Conservation (phyloP, 64 coral and sea anemone genomes). For the Platygyra sinensis region DNA sequence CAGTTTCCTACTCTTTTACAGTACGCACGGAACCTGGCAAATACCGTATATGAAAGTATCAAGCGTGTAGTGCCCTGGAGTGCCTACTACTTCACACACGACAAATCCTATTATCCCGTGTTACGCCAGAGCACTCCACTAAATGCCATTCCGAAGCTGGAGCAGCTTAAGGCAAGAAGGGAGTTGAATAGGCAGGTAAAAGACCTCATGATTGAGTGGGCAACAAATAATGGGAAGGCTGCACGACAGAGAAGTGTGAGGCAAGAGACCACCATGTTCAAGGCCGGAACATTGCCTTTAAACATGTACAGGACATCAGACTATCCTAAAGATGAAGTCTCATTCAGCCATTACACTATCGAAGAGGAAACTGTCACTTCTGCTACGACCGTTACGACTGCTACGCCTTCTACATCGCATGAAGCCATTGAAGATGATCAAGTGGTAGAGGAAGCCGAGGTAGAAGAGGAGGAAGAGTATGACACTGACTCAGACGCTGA, state of each 20-base stretch:
- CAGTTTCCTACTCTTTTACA: constrained; percentile 10
- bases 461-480: constrained; percentile 59
- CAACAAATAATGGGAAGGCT: constrained; percentile 35
- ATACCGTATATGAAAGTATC: constrained; percentile 32
- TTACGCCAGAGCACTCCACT: constrained; percentile 33
- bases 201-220: constrained; percentile 57
- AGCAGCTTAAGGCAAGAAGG: constrained; percentile 40
- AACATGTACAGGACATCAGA: constrained; percentile 46
- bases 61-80: constrained; percentile 22
- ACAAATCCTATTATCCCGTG: constrained; percentile 19
- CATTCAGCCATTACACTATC: constrained; percentile 40
- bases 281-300: constrained; percentile 59
- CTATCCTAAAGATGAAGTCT: constrained; percentile 54
- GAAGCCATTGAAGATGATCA: constrained; percentile 17
- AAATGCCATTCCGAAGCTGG: constrained; percentile 26
- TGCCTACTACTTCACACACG: constrained; percentile 32
- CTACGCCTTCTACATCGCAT: not conserved
- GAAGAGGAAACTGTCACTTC: constrained; percentile 19
- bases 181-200: constrained; percentile 23
- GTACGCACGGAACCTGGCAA: constrained; percentile 24
- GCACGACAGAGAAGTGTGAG: constrained; percentile 57
- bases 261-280: constrained; percentile 67
- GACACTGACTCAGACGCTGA: constrained; percentile 53
- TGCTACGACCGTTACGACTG: constrained; percentile 12
- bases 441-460: constrained; percentile 46